These are phyloP conservation scores for Pomatostomus ruficeps DNA, from an alignment of 2,113 vertebrate genomes.

Conservation along the genomic window DNA sequence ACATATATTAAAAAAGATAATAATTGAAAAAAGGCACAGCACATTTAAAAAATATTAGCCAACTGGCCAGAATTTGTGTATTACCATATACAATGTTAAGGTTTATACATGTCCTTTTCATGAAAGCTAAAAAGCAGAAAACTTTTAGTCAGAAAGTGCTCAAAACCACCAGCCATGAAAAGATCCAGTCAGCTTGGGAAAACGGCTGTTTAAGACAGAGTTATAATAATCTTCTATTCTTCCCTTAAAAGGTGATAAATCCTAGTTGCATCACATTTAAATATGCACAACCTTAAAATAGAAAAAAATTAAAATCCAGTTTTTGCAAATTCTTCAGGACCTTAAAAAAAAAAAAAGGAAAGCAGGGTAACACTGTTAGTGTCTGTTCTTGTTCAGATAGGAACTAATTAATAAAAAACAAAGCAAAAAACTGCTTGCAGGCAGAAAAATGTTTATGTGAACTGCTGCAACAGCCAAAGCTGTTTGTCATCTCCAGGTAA, in stretches of 20 bases:
- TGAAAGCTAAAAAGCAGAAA: not conserved
- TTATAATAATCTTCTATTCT: not conserved
- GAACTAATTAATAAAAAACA: not conserved
- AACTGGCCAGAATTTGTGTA: not conserved
- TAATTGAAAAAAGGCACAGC: not conserved
- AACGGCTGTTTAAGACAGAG: not conserved
- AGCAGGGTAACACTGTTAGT: not conserved
- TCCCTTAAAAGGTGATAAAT: not conserved
- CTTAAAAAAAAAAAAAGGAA: not conserved
- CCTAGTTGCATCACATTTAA: not conserved
- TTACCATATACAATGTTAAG: not conserved
- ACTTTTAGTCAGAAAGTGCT: not conserved
- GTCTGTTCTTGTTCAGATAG: not conserved
- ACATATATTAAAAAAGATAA: not conserved
- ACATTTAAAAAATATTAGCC: not conserved
- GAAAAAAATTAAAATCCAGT: not conserved
- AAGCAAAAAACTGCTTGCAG: not conserved
- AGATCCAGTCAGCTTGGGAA: not conserved
- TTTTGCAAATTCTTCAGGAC: not conserved
- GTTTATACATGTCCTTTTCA: not conserved
- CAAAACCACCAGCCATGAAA: not conserved
- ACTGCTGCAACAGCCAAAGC: not conserved
- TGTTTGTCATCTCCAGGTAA: not conserved
- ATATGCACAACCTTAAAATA: not conserved
- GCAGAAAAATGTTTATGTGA: not conserved